These are phyloP conservation scores for Tachystola acroxantha DNA, from an alignment of 2,888 invertebrate species.

Conservation along the genomic window DNA sequence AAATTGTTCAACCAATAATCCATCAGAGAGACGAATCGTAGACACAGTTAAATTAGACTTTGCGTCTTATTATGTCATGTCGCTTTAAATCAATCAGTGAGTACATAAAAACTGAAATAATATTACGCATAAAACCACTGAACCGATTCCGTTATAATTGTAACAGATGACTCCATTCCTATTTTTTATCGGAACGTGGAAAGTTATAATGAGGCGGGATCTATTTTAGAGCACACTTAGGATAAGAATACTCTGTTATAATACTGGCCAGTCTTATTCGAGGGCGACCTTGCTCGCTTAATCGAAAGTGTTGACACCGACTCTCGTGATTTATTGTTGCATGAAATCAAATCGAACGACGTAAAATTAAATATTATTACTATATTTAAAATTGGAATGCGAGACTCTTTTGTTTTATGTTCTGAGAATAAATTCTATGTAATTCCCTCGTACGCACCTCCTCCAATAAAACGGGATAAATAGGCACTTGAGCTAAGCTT, in stretches of 20 bases:
- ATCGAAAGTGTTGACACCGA: constrained; percentile 72
- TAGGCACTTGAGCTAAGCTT: background rate
- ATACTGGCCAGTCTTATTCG: constrained; percentile 41
- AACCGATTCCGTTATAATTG: constrained; percentile 40
- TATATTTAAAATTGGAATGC: constrained; percentile 48
- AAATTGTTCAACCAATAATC: too few species aligned
- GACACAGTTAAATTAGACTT: constrained; percentile 5
- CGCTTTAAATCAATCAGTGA: constrained; percentile 35
- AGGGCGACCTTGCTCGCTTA: constrained; percentile 56
- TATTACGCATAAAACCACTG: constrained; percentile 20
- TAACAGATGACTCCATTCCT: constrained; percentile 63
- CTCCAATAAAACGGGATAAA: background rate
- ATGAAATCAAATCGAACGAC: constrained; percentile 49
- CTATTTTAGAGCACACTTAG: constrained; percentile 65
- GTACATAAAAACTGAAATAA: constrained; percentile 25
- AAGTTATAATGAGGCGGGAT: constrained; percentile 66
- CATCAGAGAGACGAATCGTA: constrained; percentile 3
- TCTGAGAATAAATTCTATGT: constrained; percentile 36
- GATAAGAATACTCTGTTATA: constrained; percentile 56
- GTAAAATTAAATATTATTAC: constrained; percentile 61
- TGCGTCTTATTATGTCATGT: constrained; percentile 5
- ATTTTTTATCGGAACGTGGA: constrained; percentile 64
- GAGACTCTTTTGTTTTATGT: constrained; percentile 52
- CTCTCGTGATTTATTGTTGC: constrained; percentile 60
- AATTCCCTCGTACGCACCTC: background rate